Evolutionary conservation across 2,888 invertebrate genomes (phyloP).

Genomic region (Autographa gamma): DNA sequence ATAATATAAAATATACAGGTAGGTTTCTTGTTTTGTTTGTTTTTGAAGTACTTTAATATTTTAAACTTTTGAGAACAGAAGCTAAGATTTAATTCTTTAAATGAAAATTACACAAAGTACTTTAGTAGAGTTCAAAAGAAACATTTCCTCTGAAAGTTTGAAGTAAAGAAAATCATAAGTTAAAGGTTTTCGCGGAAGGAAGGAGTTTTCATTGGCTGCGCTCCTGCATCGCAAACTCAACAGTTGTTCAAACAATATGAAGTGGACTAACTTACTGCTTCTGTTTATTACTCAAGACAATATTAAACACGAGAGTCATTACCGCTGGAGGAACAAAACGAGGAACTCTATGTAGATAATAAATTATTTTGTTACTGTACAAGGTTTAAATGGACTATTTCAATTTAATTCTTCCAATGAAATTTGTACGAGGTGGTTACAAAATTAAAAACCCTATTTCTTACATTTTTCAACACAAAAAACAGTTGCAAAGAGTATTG

Average conservation of each 20-base stretch:
- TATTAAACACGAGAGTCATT: conserved; percentile 11
- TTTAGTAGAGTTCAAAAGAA: neutral
- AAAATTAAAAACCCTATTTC: too few relatives aligned
- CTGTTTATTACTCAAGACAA: conserved; percentile 25
- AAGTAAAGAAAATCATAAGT: conserved; percentile 29
- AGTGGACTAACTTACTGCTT: conserved; percentile 22
- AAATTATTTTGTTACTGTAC: neutral
- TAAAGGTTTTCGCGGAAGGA: conserved; percentile 23
- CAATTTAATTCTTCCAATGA: too few relatives aligned
- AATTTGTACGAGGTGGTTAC: too few relatives aligned
- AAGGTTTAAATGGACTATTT: neutral
- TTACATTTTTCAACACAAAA: too few relatives aligned
- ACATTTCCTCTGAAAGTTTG: conserved; percentile 16
- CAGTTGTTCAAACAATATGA: conserved; percentile 39
- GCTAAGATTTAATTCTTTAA: too few relatives aligned
- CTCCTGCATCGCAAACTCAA: conserved; percentile 48
- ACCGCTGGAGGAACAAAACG: neutral
- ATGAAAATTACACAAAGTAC: neutral
- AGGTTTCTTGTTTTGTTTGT: too few relatives aligned
- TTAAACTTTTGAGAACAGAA: too few relatives aligned
- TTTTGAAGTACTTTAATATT: too few relatives aligned
- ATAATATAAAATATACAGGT: too few relatives aligned
- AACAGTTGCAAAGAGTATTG: too few relatives aligned
- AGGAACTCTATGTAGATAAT: neutral
- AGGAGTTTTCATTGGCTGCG: conserved; percentile 43